Conservation (phyloP, 2,797 vertebrate species). For the Hybognathus amarus region DNA sequence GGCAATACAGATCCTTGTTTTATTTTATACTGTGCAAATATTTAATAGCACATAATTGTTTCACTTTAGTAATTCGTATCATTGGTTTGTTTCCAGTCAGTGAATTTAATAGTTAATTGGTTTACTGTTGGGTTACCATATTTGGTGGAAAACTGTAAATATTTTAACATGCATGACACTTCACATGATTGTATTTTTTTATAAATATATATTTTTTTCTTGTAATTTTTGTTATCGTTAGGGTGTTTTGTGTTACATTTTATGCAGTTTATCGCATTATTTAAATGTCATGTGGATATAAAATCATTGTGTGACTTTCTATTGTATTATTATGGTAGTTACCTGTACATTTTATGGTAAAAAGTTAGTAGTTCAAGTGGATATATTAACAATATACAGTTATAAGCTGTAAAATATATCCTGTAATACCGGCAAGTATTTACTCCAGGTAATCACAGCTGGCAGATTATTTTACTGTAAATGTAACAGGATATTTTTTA, state of each 20-base stretch:
- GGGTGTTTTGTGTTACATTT: neutral
- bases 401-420: neutral
- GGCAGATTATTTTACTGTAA: neutral
- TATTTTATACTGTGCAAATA: neutral
- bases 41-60: neutral
- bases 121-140: neutral
- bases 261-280: neutral
- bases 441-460: neutral
- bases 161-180: neutral
- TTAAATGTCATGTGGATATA: neutral
- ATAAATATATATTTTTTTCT: neutral
- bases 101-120: neutral
- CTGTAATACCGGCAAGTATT: neutral
- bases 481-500: slow-evolving; percentile 10
- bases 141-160: neutral
- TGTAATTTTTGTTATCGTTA: neutral
- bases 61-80: neutral
- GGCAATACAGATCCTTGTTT: neutral
- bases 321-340: neutral
- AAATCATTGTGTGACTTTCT: neutral
- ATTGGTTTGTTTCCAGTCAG: neutral
- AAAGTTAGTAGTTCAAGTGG: neutral
- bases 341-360: neutral
- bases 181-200: neutral
- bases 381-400: neutral